These are phyloP conservation scores for Pogonognathellus flavescens DNA, from an alignment of 1,140 invertebrate species.

Conservation along the genomic window DNA sequence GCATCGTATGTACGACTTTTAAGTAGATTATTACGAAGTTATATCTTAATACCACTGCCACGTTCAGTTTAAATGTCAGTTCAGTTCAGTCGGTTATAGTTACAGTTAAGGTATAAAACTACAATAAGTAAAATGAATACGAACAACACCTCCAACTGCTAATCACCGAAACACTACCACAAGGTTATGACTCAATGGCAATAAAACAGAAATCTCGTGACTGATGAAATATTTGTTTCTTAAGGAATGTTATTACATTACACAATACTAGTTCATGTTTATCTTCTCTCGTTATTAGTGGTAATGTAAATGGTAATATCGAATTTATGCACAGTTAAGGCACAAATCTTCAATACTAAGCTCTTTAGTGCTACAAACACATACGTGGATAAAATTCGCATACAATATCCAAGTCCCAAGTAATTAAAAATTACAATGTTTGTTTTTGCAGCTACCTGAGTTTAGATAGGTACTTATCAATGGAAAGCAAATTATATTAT, in stretches of 20 bases:
- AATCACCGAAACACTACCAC: neutral
- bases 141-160: neutral
- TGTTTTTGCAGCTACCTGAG: neutral
- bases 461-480: neutral
- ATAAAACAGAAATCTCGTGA: neutral
- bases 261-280: neutral
- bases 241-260: neutral
- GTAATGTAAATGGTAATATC: neutral
- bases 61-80: slow-evolving; percentile 18
- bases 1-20: neutral
- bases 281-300: neutral
- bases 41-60: slow-evolving; percentile 1
- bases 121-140: neutral
- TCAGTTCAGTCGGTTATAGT: slow-evolving; percentile 24
- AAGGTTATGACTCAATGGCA: neutral
- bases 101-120: too few relatives aligned
- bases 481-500: neutral
- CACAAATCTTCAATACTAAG: neutral
- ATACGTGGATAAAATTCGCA: neutral
- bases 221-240: neutral
- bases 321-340: neutral
- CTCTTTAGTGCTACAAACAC: neutral
- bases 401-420: neutral
- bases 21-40: neutral
- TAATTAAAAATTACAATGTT: neutral